Percentiles rank a stretch among this genome's conserved stretches.
These are phyloP conservation scores for Brachionus rubens DNA, from an alignment of 1,140 invertebrate species.

Conservation along the genomic window DNA sequence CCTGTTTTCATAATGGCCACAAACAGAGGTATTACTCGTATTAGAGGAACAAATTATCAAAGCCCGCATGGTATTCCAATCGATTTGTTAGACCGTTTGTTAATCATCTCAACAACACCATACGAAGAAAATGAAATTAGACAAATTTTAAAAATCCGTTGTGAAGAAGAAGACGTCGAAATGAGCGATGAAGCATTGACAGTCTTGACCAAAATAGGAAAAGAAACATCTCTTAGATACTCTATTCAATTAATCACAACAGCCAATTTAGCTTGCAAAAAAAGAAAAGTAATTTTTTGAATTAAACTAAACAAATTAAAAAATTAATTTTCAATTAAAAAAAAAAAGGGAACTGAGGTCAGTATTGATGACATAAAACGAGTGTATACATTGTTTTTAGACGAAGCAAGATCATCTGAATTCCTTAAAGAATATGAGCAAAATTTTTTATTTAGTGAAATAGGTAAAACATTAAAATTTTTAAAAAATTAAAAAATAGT, in stretches of 20 bases:
- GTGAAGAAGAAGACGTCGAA: constrained; percentile 91
- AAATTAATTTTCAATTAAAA: neutral
- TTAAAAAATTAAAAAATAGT: neutral
- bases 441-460: constrained; percentile 79
- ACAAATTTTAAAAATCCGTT: constrained; percentile 71
- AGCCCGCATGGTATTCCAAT: constrained; percentile 94
- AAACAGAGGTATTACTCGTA: constrained; percentile 92
- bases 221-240: constrained; percentile 87
- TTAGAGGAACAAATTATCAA: constrained; percentile 86
- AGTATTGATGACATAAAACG: constrained; percentile 86
- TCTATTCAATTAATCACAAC: constrained; percentile 97
- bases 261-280: constrained; percentile 79
- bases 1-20: constrained; percentile 97
- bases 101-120: constrained; percentile 84
- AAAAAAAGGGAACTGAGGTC: constrained; percentile 62
- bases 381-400: constrained; percentile 88
- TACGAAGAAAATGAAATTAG: constrained; percentile 84
- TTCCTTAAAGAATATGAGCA: constrained; percentile 92
- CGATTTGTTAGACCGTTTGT: constrained; percentile 88
- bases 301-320: neutral
- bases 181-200: constrained; percentile 85
- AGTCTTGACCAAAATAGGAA: constrained; percentile 84
- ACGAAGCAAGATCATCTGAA: constrained; percentile 84
- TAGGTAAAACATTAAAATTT: constrained; percentile 3
- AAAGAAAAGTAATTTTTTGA: constrained; percentile 69